Base-by-base conservation (phyloP, 1,140 invertebrate genomes). In the Pristionchus pacificus region DNA sequence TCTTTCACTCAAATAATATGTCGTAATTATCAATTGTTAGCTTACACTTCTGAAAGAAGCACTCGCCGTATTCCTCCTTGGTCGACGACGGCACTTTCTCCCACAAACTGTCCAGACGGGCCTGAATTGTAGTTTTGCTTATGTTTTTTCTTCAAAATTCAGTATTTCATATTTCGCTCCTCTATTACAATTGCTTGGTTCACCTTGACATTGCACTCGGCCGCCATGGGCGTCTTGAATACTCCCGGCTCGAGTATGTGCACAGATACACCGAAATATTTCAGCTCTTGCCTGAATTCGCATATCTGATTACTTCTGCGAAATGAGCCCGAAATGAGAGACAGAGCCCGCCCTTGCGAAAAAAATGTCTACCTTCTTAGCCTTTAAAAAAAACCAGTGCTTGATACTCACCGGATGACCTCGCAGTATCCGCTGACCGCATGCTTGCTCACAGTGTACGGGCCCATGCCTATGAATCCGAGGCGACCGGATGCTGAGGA, bases 211-310 rank as follows among this genome's bases (percentile, higher is more conserved):
- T 59, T 57, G 63, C 63, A 24, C 24, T n/a, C 19, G 24, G 63
- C 31, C 24, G 29, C 49, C 2, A 69, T 24, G 1, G 68, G 31
- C 27, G 68, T 69, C 24, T 62, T 64, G 31, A 73, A 73, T 38
- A 71, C 72, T 62, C 71, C 71, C 1, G 71, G 71, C 31, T 73
- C 71, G 24, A 73, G 33, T 14, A 73, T 72, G 70, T 24, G 6
- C 1, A 73, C 71, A 2, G 27, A 19, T 3, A 73, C 69, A n/a
- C 71, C 71, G 30, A 62, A 73, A 27, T 27, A 27, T n/a, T 2
- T 24, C 2, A 73, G 28, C 72, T 73, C 71, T 30, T 38, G n/a
- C 15, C 71, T 1, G 2, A 72, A 57, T 10, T 31, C 15, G 64
- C 6, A 65, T n/a, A n/a, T n/a, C n/a, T n/a, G n/a, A n/a, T n/a